Evolutionary conservation across 2,113 vertebrate species (phyloP).

Genomic region (Calypte anna): DNA sequence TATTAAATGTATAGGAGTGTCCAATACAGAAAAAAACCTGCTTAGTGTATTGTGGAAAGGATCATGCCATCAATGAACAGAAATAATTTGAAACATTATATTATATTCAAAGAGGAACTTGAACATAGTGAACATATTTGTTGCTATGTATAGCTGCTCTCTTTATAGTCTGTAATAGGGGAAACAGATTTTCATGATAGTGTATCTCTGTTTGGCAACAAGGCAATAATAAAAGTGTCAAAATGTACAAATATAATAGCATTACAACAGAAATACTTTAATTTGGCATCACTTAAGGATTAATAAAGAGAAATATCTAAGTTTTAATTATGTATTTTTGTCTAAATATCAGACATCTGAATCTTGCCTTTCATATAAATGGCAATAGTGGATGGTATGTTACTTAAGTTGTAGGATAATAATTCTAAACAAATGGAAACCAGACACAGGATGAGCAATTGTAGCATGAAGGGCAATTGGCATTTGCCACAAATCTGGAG

Average conservation of each 20-base stretch:
- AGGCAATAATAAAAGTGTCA: not conserved
- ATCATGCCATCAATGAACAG: not conserved
- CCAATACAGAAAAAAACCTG: not conserved
- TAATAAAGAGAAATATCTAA: not conserved
- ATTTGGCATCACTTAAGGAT: not conserved
- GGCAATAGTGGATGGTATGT: not conserved
- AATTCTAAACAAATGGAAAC: not conserved
- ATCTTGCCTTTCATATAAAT: not conserved
- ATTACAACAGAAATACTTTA: not conserved
- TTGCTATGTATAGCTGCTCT: not conserved
- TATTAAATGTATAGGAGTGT: not conserved
- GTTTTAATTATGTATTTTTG: not conserved
- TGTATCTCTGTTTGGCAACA: not conserved
- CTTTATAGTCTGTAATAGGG: not conserved
- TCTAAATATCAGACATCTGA: not conserved
- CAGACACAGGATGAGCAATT: not conserved
- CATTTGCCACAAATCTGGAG: not conserved
- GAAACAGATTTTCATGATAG: not conserved
- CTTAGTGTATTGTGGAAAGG: not conserved
- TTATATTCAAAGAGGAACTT: not conserved
- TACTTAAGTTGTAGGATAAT: not conserved
- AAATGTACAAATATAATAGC: not conserved
- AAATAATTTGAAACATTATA: not conserved
- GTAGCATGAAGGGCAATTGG: not conserved
- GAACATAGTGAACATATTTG: not conserved